Evolutionary conservation across 1,140 invertebrate genomes (phyloP).

Genomic region (Semibalanus balanoides): DNA sequence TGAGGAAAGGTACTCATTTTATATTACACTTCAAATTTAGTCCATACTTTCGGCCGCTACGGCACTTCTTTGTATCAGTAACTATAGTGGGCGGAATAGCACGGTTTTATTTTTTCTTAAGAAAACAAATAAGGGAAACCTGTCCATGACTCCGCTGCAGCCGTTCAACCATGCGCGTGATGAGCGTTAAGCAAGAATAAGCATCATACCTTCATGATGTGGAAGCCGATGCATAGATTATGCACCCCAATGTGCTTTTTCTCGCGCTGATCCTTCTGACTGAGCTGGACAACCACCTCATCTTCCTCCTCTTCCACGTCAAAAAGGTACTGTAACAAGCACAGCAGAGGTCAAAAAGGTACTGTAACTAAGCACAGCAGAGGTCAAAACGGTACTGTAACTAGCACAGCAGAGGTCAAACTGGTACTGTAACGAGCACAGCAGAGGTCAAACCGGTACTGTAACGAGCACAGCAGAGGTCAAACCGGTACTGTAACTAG

Average conservation of each 20-base stretch:
- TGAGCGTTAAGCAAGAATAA: neutral
- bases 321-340: conserved; percentile 38
- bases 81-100: too few relatives aligned
- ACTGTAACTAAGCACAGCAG: too few relatives aligned
- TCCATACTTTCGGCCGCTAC: too few relatives aligned
- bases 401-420: conserved; percentile 1
- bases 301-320: conserved; percentile 36
- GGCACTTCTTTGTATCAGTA: too few relatives aligned
- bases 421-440: too few relatives aligned
- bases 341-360: too few relatives aligned
- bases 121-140: neutral
- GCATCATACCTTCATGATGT: conserved; percentile 38
- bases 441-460: too few relatives aligned
- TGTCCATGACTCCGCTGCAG: neutral
- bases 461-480: too few relatives aligned
- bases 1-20: too few relatives aligned
- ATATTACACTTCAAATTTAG: too few relatives aligned
- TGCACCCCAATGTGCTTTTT: conserved; percentile 25
- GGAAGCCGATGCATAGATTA: conserved; percentile 40
- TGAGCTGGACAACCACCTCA: conserved; percentile 40
- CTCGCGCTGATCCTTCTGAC: conserved; percentile 35
- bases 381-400: conserved; percentile 32
- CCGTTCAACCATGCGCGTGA: too few relatives aligned
- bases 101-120: neutral
- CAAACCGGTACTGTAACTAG: too few relatives aligned